Conservation (phyloP, 2,797 vertebrate genomes). For the Cetoscarus ocellatus region DNA sequence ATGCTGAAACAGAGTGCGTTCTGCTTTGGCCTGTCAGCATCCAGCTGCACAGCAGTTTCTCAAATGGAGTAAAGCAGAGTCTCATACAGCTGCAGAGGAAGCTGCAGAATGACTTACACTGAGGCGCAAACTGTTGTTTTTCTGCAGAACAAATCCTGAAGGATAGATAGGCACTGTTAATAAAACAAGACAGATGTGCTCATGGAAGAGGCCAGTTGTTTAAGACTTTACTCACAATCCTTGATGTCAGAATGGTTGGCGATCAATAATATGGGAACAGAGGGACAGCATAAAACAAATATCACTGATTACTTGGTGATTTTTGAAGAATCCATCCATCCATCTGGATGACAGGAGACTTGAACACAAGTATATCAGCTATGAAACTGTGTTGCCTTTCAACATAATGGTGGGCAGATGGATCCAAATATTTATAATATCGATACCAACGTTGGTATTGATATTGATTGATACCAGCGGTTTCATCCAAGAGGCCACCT, state of each 20-base stretch:
- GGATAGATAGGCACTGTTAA: constrained; percentile 18
- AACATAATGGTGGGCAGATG: no score
- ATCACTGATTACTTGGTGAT: no score
- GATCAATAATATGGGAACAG: not conserved
- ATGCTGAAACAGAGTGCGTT: constrained; percentile 82
- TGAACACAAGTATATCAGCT: no score
- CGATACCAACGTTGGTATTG: no score
- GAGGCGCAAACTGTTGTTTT: constrained; percentile 20
- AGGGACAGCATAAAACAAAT: no score
- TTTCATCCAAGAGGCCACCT: no score
- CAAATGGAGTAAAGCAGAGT: constrained; percentile 70
- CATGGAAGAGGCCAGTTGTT: constrained; percentile 18
- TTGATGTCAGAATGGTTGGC: not conserved
- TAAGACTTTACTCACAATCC: constrained; percentile 33
- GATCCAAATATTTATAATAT: no score
- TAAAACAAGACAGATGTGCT: constrained; percentile 4
- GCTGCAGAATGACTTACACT: constrained; percentile 47
- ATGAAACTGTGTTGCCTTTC: no score
- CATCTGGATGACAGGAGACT: no score
- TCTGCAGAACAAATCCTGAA: constrained; percentile 27
- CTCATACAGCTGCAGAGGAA: constrained; percentile 45
- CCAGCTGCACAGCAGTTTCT: constrained; percentile 75
- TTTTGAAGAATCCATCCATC: no score
- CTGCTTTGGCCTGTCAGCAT: constrained; percentile 83
- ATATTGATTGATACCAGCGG: no score